Conservation (phyloP, 2,888 invertebrate species). For the Stenchaetothrips biformis region DNA sequence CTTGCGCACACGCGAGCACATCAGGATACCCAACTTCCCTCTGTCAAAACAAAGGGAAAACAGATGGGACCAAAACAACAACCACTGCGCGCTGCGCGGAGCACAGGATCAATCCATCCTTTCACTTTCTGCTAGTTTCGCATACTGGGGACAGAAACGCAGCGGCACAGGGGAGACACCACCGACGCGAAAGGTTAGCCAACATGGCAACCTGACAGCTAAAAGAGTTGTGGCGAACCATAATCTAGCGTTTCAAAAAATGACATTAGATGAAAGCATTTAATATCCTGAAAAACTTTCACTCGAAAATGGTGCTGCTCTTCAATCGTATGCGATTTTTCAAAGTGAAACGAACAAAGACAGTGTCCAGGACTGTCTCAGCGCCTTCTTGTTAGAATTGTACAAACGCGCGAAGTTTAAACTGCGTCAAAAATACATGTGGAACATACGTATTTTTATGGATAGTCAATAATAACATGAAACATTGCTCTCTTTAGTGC, state of each 20-base stretch:
- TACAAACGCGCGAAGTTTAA: not conserved
- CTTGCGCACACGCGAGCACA: not conserved
- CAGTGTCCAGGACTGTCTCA: not conserved
- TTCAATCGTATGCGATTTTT: not conserved
- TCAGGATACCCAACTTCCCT: not conserved
- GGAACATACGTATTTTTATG: not conserved
- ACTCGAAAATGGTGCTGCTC: not conserved
- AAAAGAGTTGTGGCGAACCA: too few relatives aligned
- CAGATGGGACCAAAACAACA: not conserved
- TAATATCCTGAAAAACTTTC: not conserved
- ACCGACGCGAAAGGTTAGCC: not conserved
- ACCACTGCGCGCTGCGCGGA: not conserved
- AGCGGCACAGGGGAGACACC: not conserved
- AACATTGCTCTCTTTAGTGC: not conserved
- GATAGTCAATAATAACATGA: not conserved
- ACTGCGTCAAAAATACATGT: not conserved
- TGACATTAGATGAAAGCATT: not conserved
- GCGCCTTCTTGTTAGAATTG: not conserved
- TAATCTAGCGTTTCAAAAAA: not conserved
- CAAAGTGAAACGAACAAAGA: not conserved
- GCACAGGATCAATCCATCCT: constrained; percentile 12
- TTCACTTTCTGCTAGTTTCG: constrained; percentile 18
- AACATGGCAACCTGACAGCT: not conserved
- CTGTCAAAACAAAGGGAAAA: not conserved
- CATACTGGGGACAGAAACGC: constrained; percentile 15